Base-by-base conservation (phyloP, 2,113 vertebrate species). In the Anser cygnoides region DNA sequence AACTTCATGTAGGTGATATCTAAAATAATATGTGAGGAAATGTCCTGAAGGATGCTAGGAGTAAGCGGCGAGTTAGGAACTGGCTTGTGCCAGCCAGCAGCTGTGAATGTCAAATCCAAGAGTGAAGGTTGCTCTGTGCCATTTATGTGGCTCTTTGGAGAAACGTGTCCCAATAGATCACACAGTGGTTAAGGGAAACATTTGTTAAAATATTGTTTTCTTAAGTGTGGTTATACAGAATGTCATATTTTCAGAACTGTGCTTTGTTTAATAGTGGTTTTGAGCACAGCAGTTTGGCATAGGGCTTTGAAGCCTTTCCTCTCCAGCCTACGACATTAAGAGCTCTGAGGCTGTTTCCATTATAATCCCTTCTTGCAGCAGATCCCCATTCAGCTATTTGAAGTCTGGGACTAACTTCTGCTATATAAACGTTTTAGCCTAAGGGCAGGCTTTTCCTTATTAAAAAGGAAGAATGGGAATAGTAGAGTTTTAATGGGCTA, bases 311-410 rank as follows among this genome's bases (percentile, higher is more conserved):
- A 91, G 54, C 43, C 68, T 74, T 78, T 33, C 33, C 76, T 80
- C 65, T 41, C 41, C 55, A 25, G 29, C 62, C 58, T 55, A 33
- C 76, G 76, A 19, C 5, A 46, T 70, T 90, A 61, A 84, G 62
- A 52, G 50, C 33, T 87, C 84, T 89, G 68, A 87, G 94, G 43
- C 50, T 54, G 28, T 68, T 97, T 92, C 46, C 65, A 81, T 82
- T 92, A 72, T 63, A 93, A 89, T 87, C 63, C 55, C 33, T 91
- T 82, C 59, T 91, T 90, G 76, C 39, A 54, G 66, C 66, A 84
- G 49, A 57, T 92, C 73, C 37, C 58, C n/a, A 49, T 83, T 93
- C 91, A 93, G 44, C 94, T 95, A 62, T 92, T 96, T 97, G 96
- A 96, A 94, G 85, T 87, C 66, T 62, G 74, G 23, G 26, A 65